Percentiles rank a stretch among this genome's conserved stretches.
Conservation (phyloP, 2,888 invertebrate species). For the Sepioteuthis lessoniana region DNA sequence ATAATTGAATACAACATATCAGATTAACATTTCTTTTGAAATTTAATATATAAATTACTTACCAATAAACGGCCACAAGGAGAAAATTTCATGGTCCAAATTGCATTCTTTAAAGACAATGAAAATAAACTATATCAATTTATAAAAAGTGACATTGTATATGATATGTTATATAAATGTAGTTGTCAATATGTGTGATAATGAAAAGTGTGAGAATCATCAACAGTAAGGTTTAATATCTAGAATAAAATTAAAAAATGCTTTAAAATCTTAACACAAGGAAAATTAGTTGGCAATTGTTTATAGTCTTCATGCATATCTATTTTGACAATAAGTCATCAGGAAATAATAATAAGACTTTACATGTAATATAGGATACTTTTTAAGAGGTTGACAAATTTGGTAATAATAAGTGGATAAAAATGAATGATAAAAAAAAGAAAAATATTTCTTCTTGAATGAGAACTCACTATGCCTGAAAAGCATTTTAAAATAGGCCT, state of each 20-base stretch:
- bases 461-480: too few relatives aligned
- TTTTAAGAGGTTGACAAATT: too few relatives aligned
- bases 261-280: not conserved
- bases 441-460: too few relatives aligned
- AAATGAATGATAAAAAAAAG: too few relatives aligned
- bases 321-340: too few relatives aligned
- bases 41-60: slow-evolving; percentile 52
- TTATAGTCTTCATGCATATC: not conserved
- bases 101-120: slow-evolving; percentile 79
- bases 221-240: not conserved
- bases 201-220: not conserved
- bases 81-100: slow-evolving; percentile 99
- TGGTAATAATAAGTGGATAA: too few relatives aligned
- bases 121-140: not conserved
- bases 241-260: not conserved
- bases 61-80: slow-evolving; percentile 90
- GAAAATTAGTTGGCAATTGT: not conserved
- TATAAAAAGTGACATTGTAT: too few relatives aligned
- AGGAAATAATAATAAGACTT: not conserved
- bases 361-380: not conserved
- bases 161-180: not conserved
- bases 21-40: not conserved
- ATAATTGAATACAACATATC: too few relatives aligned
- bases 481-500: too few relatives aligned
- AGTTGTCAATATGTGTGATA: not conserved